phyloP scores from a whole-genome alignment of 2,113 vertebrate species.

The Vulpes ferrilata region DNA sequence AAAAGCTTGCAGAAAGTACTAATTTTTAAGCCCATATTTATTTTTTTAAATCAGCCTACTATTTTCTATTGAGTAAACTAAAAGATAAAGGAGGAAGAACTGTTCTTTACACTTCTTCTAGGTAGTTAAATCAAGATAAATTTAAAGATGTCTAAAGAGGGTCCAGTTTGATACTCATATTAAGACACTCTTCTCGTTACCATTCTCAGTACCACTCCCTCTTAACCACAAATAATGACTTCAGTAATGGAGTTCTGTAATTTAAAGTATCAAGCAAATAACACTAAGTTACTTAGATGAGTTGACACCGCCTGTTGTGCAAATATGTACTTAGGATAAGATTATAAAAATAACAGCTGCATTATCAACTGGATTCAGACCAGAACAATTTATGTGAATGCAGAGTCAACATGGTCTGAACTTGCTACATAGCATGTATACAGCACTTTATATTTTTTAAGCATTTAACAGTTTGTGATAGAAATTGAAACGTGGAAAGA shows the following conservation, averaged over 20 bases:
- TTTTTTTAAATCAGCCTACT: conserved; percentile 35
- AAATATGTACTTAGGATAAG: conserved; percentile 77
- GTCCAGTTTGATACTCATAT: conserved; percentile 41
- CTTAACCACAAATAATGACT: conserved; percentile 68
- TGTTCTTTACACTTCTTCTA: conserved; percentile 32
- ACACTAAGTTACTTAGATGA: conserved; percentile 73
- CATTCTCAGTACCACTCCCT: conserved; percentile 71
- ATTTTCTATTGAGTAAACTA: background rate
- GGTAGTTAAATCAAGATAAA: conserved; percentile 46
- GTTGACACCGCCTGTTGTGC: conserved; percentile 68
- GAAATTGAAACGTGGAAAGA: conserved; percentile 43
- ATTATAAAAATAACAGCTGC: conserved; percentile 78
- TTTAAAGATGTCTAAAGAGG: conserved; percentile 47
- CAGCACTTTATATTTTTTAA: conserved; percentile 51
- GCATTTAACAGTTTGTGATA: conserved; percentile 47
- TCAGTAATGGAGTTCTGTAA: conserved; percentile 69
- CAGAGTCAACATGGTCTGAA: conserved; percentile 57
- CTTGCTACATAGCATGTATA: background rate
- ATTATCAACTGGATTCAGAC: conserved; percentile 77
- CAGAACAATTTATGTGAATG: conserved; percentile 70
- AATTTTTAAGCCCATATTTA: background rate
- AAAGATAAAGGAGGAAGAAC: background rate
- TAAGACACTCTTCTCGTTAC: conserved; percentile 65
- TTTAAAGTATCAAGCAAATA: conserved; percentile 76
- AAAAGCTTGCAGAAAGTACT: conserved; percentile 58